Evolutionary conservation across 2,113 vertebrate species (phyloP).

Genomic region (Myotis brandtii): DNA sequence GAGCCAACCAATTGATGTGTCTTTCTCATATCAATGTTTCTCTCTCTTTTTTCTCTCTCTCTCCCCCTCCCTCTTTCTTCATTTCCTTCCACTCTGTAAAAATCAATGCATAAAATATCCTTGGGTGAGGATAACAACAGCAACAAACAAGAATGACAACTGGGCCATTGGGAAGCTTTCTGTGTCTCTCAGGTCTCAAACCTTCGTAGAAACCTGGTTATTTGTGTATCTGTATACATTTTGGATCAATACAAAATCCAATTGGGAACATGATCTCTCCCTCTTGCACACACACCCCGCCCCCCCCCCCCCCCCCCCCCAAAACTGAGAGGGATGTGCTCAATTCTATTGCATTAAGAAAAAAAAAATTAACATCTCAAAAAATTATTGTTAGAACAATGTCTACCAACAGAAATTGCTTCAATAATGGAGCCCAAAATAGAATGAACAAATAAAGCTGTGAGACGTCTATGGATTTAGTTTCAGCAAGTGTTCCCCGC

Average conservation of each 20-base stretch:
- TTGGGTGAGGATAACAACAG: no score
- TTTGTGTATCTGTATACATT: not conserved
- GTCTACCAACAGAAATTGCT: conserved; percentile 52
- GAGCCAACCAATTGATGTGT: no score
- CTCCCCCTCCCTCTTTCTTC: no score
- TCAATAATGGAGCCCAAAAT: conserved; percentile 54
- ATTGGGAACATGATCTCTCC: not conserved
- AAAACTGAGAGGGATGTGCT: not conserved
- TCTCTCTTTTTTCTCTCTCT: no score
- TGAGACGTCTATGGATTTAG: not conserved
- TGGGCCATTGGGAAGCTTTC: not conserved
- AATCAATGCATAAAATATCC: no score
- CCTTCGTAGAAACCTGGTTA: not conserved
- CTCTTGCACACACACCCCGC: no score
- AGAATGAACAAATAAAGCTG: conserved; percentile 38
- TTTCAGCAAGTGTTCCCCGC: not conserved
- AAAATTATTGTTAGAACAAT: conserved; percentile 48
- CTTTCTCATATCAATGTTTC: no score
- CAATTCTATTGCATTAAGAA: conserved; percentile 15
- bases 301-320: no score
- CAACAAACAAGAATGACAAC: not conserved
- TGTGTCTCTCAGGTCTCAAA: not conserved
- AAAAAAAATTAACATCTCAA: conserved; percentile 34
- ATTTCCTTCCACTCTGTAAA: no score
- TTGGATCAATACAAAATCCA: conserved; percentile 36